Conservation (phyloP, 2,888 invertebrate genomes). For the Alentia gelatinosa region DNA sequence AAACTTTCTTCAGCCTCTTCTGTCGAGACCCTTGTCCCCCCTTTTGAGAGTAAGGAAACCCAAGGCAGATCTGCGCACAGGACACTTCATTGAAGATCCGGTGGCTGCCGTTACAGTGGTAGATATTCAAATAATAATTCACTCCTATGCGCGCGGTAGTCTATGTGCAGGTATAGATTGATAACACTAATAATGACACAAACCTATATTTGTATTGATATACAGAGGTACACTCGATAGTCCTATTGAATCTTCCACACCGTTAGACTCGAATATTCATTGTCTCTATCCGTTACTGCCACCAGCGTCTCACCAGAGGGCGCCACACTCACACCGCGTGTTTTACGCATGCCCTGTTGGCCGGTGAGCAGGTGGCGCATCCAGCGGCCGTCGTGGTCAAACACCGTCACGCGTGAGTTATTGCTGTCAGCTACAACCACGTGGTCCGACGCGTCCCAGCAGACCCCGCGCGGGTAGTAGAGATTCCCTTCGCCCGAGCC, state of each 20-base stretch:
- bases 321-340: slow-evolving; percentile 4
- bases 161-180: no score
- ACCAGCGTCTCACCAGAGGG: slow-evolving; percentile 23
- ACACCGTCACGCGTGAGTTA: slow-evolving; percentile 56
- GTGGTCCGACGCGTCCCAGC: slow-evolving; percentile 57
- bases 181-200: no score
- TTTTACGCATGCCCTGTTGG: slow-evolving; percentile 8
- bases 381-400: slow-evolving; percentile 49
- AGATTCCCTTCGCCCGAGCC: slow-evolving; percentile 56
- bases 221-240: background rate
- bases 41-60: no score
- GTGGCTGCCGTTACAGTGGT: no score
- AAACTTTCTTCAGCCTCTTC: no score
- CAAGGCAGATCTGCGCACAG: no score
- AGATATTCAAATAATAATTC: no score
- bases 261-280: background rate
- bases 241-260: slow-evolving; percentile 14
- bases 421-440: slow-evolving; percentile 57
- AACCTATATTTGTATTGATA: background rate
- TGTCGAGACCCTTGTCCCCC: no score
- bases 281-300: slow-evolving; percentile 36
- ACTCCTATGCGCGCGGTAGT: no score
- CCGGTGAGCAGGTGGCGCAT: slow-evolving; percentile 40
- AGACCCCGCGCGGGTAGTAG: slow-evolving; percentile 57
- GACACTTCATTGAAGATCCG: no score